These are phyloP conservation scores for Lepidotrigona ventralis DNA, from an alignment of 1,140 invertebrate species.

Conservation along the genomic window DNA sequence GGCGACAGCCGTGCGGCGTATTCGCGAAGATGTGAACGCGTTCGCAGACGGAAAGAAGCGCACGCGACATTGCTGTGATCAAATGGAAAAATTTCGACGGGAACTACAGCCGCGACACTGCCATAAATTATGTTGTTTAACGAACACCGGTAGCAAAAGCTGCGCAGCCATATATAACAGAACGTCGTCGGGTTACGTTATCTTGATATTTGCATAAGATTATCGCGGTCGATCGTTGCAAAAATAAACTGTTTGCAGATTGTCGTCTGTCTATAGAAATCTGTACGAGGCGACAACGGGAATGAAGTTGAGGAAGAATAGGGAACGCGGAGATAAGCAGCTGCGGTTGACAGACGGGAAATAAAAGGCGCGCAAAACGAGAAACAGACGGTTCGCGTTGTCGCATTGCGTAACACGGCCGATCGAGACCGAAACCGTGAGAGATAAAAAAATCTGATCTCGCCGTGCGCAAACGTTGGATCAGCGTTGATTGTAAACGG, in stretches of 20 bases:
- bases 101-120: neutral
- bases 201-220: neutral
- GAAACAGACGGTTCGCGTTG: too few relatives aligned
- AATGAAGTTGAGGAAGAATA: too few relatives aligned
- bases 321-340: neutral
- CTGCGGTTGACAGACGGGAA: neutral
- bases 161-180: neutral
- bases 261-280: neutral
- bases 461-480: too few relatives aligned
- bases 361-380: neutral
- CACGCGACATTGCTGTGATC: neutral
- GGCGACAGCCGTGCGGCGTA: neutral
- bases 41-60: too few relatives aligned
- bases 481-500: too few relatives aligned
- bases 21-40: too few relatives aligned
- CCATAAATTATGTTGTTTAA: constrained; percentile 38
- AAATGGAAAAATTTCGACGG: constrained; percentile 23
- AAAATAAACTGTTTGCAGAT: constrained; percentile 28
- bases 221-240: neutral
- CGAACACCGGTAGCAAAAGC: neutral
- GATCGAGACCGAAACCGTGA: neutral
- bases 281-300: too few relatives aligned
- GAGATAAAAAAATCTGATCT: neutral
- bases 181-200: neutral
- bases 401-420: neutral